Percentiles rank a stretch among this genome's conserved stretches.
Conservation (phyloP, 2,113 vertebrate genomes). For the Rhombomys opimus region DNA sequence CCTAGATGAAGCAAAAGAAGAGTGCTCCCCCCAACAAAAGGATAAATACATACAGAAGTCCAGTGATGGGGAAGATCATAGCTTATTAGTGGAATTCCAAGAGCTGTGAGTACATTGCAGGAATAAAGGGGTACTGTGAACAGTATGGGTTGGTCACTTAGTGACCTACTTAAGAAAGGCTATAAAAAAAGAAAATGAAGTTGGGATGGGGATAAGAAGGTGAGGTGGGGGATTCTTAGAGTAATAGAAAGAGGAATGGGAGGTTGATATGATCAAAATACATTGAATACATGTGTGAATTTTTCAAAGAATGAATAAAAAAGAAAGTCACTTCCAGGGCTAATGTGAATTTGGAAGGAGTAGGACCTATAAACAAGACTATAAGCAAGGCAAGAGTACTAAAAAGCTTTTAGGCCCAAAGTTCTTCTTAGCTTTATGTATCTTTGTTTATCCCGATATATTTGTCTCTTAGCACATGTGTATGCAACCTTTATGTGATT, state of each 20-base stretch:
- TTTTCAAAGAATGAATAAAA: background rate
- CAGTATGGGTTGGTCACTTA: background rate
- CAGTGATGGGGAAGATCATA: background rate
- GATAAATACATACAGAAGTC: background rate
- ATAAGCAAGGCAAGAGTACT: background rate
- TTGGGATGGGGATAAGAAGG: background rate
- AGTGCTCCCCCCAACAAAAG: background rate
- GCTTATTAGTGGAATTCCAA: background rate
- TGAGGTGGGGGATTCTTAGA: background rate
- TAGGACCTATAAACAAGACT: background rate
- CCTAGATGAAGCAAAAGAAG: conserved; percentile 9
- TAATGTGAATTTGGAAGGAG: background rate
- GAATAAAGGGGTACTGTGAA: background rate
- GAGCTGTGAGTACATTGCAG: background rate
- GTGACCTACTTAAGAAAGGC: conserved; percentile 18
- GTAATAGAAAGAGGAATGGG: background rate
- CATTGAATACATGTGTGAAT: background rate
- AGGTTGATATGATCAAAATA: background rate
- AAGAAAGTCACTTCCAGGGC: conserved; percentile 30
- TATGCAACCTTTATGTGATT: background rate
- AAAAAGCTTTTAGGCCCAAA: background rate
- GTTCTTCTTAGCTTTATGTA: background rate
- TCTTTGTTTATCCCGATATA: background rate
- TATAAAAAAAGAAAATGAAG: background rate
- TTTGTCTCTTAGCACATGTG: background rate